phyloP scores from a whole-genome alignment of 2,113 vertebrate genomes.

The Porphyrio hochstetteri region DNA sequence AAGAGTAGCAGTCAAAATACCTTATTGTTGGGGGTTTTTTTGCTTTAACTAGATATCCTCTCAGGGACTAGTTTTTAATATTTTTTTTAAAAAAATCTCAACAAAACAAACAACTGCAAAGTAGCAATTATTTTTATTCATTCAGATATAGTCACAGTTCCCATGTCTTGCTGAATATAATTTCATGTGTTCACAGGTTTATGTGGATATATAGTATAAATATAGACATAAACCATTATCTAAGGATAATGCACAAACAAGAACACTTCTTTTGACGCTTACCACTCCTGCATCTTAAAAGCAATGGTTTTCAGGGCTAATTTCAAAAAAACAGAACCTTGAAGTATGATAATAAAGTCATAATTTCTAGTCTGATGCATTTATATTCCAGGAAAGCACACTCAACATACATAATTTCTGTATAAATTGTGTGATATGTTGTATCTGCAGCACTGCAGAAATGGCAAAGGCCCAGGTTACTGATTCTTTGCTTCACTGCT shows the following conservation, averaged over 20 bases:
- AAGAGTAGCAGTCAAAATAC: background rate
- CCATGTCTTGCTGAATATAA: background rate
- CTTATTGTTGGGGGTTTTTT: background rate
- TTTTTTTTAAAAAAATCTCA: background rate
- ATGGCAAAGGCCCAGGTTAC: constrained; percentile 50
- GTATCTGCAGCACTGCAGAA: constrained; percentile 39
- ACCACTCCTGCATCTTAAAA: constrained; percentile 36
- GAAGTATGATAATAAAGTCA: constrained; percentile 64
- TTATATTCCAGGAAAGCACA: constrained; percentile 48
- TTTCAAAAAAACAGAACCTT: constrained; percentile 57
- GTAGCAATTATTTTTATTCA: background rate
- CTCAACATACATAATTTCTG: constrained; percentile 54
- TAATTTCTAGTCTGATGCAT: constrained; percentile 69
- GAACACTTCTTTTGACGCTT: background rate
- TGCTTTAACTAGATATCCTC: background rate
- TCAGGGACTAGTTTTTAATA: background rate
- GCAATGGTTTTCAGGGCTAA: constrained; percentile 11
- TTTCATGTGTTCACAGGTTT: background rate
- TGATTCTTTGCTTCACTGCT: constrained; percentile 65
- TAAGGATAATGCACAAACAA: background rate
- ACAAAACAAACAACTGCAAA: background rate
- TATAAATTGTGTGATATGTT: constrained; percentile 48
- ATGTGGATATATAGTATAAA: background rate
- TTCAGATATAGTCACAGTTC: background rate
- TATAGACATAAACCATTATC: background rate